These are phyloP conservation scores for Eremobia ochroleuca DNA, from an alignment of 2,888 invertebrate species.

Conservation along the genomic window DNA sequence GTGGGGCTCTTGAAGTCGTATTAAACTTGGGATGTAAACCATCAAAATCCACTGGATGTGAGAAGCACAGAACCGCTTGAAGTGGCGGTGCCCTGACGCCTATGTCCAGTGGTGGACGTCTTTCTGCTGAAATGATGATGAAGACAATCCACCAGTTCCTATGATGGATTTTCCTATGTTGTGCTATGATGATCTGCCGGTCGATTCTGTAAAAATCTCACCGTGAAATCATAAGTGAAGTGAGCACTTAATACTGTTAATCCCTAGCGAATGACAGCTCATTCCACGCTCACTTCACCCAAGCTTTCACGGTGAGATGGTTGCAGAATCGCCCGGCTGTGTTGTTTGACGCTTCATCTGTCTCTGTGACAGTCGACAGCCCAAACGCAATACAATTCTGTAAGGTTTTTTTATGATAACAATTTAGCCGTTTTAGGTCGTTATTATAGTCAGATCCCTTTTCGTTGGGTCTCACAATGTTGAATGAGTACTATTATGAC, in stretches of 20 bases:
- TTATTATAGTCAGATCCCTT: background rate
- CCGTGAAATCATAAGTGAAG: too few species aligned
- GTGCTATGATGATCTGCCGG: too few species aligned
- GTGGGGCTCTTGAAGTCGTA: conserved; percentile 16
- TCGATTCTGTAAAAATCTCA: too few species aligned
- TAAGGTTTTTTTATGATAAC: background rate
- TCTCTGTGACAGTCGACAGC: background rate
- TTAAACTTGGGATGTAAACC: conserved; percentile 26
- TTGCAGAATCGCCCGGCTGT: too few species aligned
- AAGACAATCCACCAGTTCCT: background rate
- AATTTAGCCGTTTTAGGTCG: background rate
- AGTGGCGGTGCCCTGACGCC: background rate
- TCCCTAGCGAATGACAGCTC: too few species aligned
- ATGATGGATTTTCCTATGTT: background rate
- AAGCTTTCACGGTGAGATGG: too few species aligned
- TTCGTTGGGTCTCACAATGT: background rate
- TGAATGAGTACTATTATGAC: background rate
- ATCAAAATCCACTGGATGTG: background rate
- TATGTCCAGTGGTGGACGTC: background rate
- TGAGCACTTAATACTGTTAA: too few species aligned
- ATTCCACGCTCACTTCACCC: too few species aligned
- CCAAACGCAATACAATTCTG: background rate
- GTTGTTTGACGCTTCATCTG: too few species aligned
- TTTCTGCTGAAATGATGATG: background rate
- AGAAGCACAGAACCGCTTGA: too few species aligned